These are phyloP conservation scores for Lates japonicus DNA, from an alignment of 2,797 vertebrate species.

Conservation along the genomic window DNA sequence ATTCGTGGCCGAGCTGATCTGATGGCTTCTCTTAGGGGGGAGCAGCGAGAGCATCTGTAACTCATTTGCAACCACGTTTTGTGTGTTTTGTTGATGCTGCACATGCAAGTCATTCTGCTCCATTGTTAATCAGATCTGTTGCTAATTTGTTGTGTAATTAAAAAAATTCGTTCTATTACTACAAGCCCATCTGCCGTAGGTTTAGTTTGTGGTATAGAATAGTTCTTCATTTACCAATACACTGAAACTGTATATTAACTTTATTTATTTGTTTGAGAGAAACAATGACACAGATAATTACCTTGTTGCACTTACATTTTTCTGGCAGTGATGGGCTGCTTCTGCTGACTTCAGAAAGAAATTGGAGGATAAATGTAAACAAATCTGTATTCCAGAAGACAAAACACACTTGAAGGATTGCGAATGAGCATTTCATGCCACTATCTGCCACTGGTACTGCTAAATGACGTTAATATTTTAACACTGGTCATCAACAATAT, in stretches of 20 bases:
- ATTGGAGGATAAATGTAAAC: conserved; percentile 8
- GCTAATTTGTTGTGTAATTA: conserved; percentile 44
- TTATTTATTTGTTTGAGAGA: conserved; percentile 23
- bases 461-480: conserved; percentile 31
- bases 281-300: conserved; percentile 25
- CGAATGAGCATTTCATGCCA: conserved; percentile 32
- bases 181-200: conserved; percentile 30
- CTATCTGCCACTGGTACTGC: conserved; percentile 5
- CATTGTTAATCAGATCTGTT: conserved; percentile 41
- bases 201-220: conserved; percentile 30
- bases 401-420: not conserved
- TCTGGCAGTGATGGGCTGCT: not conserved
- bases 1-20: conserved; percentile 63
- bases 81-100: conserved; percentile 50
- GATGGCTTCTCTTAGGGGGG: conserved; percentile 59
- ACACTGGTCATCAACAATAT: not conserved
- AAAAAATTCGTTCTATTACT: conserved; percentile 18
- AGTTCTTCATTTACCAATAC: conserved; percentile 25
- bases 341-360: not conserved
- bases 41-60: conserved; percentile 43
- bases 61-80: conserved; percentile 36
- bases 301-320: not conserved
- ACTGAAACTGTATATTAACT: not conserved
- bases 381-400: conserved; percentile 1
- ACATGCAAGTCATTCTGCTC: conserved; percentile 53